These are phyloP conservation scores for Alviniconcha strummeri DNA, from an alignment of 2,888 invertebrate species.

Conservation along the genomic window DNA sequence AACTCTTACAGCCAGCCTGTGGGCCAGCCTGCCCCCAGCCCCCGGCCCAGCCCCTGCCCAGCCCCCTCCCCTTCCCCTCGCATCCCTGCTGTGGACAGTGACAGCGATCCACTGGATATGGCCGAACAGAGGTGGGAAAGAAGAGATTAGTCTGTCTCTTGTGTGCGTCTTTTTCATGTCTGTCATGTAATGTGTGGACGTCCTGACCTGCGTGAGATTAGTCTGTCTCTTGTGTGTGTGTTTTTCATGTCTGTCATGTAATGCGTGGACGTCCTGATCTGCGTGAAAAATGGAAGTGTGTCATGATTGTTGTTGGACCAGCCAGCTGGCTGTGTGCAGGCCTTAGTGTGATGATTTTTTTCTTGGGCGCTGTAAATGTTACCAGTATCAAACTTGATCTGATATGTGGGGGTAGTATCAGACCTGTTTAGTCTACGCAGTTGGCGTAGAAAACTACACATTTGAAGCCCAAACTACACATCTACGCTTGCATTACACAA, in stretches of 20 bases:
- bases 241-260: not conserved
- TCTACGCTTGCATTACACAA: too few relatives aligned
- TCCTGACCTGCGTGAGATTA: not conserved
- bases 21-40: not conserved
- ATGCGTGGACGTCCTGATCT: not conserved
- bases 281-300: not conserved
- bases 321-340: too few relatives aligned
- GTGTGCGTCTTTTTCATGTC: not conserved
- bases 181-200: not conserved
- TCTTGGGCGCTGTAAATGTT: too few relatives aligned
- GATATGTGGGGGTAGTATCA: too few relatives aligned
- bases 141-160: not conserved
- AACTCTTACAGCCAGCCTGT: slow-evolving; percentile 7
- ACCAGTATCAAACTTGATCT: too few relatives aligned
- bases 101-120: not conserved
- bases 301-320: too few relatives aligned
- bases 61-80: not conserved
- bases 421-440: too few relatives aligned
- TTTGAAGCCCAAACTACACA: too few relatives aligned
- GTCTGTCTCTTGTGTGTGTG: not conserved
- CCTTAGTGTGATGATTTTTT: too few relatives aligned
- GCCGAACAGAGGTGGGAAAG: not conserved
- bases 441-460: too few relatives aligned
- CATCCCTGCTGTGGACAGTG: not conserved
- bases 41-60: not conserved